Conservation (phyloP, 2,888 invertebrate genomes). For the Unio pictorum region DNA sequence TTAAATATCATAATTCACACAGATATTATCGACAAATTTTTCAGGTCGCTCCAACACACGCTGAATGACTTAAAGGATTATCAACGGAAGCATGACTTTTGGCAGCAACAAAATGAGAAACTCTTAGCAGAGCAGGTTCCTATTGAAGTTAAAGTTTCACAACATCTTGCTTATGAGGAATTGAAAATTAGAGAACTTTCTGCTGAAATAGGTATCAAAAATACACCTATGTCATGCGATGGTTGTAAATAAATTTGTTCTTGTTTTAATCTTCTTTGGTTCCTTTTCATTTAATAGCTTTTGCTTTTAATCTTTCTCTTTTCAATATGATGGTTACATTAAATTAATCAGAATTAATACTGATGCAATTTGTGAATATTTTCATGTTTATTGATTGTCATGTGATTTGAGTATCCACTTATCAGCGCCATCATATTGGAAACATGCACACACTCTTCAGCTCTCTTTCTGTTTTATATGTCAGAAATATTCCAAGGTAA, state of each 20-base stretch:
- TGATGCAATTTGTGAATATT: not conserved
- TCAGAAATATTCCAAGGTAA: too few species aligned
- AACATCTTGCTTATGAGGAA: constrained; percentile 71
- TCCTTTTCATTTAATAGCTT: not conserved
- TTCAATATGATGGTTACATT: too few species aligned
- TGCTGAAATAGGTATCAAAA: constrained; percentile 61
- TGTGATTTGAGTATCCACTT: not conserved
- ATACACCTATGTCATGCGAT: not conserved
- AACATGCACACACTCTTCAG: not conserved
- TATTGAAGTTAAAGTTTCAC: constrained; percentile 62
- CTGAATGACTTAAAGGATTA: constrained; percentile 78
- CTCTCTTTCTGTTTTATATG: not conserved
- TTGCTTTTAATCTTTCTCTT: not conserved
- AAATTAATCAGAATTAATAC: too few species aligned
- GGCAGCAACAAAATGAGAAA: constrained; percentile 77
- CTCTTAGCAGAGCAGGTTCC: constrained; percentile 72
- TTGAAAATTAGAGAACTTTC: constrained; percentile 66
- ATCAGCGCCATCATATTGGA: not conserved
- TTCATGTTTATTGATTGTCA: not conserved
- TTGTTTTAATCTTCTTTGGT: not conserved
- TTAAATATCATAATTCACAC: too few species aligned
- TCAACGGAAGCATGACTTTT: constrained; percentile 78
- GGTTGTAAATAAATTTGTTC: not conserved
- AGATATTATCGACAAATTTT: not conserved
- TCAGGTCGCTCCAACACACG: constrained; percentile 77